These are phyloP conservation scores for Chymomyza costata DNA, from an alignment of 1,140 invertebrate genomes.

Conservation along the genomic window DNA sequence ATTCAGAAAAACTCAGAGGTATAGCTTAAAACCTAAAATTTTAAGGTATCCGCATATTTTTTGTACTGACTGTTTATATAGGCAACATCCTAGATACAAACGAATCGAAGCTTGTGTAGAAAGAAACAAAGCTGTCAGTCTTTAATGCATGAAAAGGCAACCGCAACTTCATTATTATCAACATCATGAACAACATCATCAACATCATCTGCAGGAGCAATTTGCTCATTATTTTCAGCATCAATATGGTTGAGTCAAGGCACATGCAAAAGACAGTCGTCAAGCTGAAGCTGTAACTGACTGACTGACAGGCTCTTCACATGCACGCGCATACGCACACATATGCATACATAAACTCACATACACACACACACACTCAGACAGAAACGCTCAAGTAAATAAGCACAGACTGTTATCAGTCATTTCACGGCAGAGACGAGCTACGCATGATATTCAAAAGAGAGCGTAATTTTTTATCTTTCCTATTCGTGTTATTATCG, in stretches of 20 bases:
- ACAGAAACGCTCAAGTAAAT: constrained; percentile 38
- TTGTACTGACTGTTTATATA: too few species aligned
- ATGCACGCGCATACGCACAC: constrained; percentile 22
- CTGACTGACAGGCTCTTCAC: constrained; percentile 8
- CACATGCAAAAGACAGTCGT: constrained; percentile 18
- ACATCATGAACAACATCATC: constrained; percentile 35
- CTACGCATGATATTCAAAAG: too few species aligned
- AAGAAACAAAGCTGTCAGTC: too few species aligned
- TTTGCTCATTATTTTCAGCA: too few species aligned
- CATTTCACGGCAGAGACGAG: background rate
- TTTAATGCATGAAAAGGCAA: too few species aligned
- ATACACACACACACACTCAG: constrained; percentile 10
- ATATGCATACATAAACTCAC: constrained; percentile 5
- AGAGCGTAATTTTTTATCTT: constrained; percentile 41
- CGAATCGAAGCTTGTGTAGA: too few species aligned
- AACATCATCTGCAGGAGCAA: too few species aligned
- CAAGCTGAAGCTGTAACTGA: background rate
- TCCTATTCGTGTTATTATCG: constrained; percentile 48
- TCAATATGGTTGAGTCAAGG: constrained; percentile 33
- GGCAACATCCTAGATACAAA: too few species aligned
- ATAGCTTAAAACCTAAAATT: too few species aligned
- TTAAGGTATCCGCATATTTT: too few species aligned
- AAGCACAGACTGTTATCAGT: constrained; percentile 45
- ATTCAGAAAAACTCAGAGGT: too few species aligned
- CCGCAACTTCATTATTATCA: constrained; percentile 8